phyloP scores from a whole-genome alignment of 2,113 vertebrate genomes.

The Hemiscyllium ocellatum region DNA sequence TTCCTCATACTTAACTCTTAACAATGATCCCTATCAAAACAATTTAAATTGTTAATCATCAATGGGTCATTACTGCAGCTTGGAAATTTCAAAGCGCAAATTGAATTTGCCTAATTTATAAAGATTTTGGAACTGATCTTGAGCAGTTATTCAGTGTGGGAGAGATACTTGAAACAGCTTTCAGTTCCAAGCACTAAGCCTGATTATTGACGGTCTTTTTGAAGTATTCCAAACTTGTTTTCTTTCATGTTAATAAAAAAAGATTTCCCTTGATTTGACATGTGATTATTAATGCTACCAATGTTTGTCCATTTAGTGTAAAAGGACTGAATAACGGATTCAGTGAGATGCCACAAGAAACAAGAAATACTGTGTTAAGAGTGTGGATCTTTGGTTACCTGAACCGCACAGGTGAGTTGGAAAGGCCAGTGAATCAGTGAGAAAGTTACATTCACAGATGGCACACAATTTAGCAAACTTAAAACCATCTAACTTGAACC shows the following conservation, averaged over 20 bases:
- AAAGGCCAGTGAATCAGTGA: background rate
- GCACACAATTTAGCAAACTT: background rate
- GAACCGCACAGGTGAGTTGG: background rate
- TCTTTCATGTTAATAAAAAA: background rate
- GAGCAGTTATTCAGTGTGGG: background rate
- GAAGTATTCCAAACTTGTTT: background rate
- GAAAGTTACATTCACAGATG: background rate
- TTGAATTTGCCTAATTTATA: background rate
- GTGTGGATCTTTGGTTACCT: conserved; percentile 32
- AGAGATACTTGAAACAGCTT: background rate
- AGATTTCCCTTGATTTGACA: background rate
- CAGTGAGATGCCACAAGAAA: background rate
- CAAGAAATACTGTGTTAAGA: background rate
- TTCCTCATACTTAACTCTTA: background rate
- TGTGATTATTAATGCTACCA: background rate
- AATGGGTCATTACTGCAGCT: background rate
- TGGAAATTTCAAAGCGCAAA: background rate
- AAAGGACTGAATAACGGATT: conserved; percentile 29
- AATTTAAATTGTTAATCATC: background rate
- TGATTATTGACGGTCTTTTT: background rate
- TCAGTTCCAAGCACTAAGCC: background rate
- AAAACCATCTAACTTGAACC: background rate
- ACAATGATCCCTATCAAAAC: background rate
- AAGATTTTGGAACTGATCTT: background rate
- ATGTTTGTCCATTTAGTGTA: background rate